Conservation (phyloP, 2,888 invertebrate species). For the Schrankia costaestrigalis region DNA sequence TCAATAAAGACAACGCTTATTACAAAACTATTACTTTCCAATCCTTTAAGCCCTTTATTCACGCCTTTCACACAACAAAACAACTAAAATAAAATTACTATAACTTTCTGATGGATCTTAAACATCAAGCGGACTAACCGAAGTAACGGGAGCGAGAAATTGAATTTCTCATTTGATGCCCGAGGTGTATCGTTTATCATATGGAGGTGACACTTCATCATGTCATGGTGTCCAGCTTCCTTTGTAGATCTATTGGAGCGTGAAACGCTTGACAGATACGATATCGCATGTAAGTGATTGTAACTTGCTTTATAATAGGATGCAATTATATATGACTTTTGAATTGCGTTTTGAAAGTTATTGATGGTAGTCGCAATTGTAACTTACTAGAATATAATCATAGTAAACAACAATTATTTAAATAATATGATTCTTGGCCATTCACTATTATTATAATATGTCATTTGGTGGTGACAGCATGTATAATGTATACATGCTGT, state of each 20-base stretch:
- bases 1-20: slow-evolving; percentile 14
- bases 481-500: too few species aligned
- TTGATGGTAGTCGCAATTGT: too few species aligned
- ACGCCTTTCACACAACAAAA: slow-evolving; percentile 34
- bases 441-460: too few species aligned
- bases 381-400: too few species aligned
- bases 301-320: slow-evolving; percentile 15
- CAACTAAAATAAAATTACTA: slow-evolving; percentile 32
- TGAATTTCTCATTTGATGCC: slow-evolving; percentile 72
- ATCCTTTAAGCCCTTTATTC: slow-evolving; percentile 28
- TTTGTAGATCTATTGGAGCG: slow-evolving; percentile 58
- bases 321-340: too few species aligned
- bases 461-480: too few species aligned
- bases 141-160: slow-evolving; percentile 67
- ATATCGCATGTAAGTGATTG: slow-evolving; percentile 27
- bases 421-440: too few species aligned
- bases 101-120: slow-evolving; percentile 36
- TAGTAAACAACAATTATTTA: too few species aligned
- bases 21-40: slow-evolving; percentile 28
- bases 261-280: slow-evolving; percentile 56
- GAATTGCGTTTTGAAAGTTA: too few species aligned
- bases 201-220: slow-evolving; percentile 71
- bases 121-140: slow-evolving; percentile 33
- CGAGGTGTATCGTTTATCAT: slow-evolving; percentile 69
- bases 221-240: slow-evolving; percentile 61